Base-by-base conservation (phyloP, 2,888 invertebrate genomes). In the Cryptus viduatorius region DNA sequence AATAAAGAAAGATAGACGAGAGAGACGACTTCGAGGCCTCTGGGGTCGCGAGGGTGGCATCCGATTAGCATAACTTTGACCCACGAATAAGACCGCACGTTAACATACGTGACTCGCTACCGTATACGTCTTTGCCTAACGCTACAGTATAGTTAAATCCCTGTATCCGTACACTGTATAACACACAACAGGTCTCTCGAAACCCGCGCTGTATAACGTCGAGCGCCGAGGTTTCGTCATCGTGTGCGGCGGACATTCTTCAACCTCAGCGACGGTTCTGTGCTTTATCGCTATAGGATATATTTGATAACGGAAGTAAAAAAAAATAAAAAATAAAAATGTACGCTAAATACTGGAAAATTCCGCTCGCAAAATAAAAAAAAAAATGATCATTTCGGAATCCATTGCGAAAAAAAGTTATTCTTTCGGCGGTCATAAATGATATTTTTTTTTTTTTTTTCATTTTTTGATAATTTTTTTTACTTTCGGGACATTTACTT, bases 1-100 rank as follows among this genome's bases (percentile, higher is more conserved):
- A 37, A 37, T 19, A 14, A 64, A 50, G 61, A 53, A 59, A 72
- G 72, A 72, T 8, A 48, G 31, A 29, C 44, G 53, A 50, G 56
- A 50, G 65, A 56, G 53, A 69, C 69, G 72, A 71, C 37, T 37
- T 5, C 37, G 69, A 76, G 48, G 75, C 48, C 79, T 48, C 19
- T 44, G 79, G 79, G 83, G 83, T 84, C 80, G 80, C 82, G 65
- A 77, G 86, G 86, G 82, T 86, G 84, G 85, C 84, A 85, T 85
- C 61, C 76, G 59, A 86, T 87, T 87, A 86, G 69, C 87, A 86
- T 87, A 87, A 86, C 86, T 87, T 86, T 85, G 84, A 85, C 83
- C 86, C 79, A 81, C 80, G 79, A 84, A 83, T 82, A 81, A 79
- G 77, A 82, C 71, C 75, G 68, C 75, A 53, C 65, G 81, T 84